A percentile compares a stretch with the other conserved stretches of the same genome.
phyloP scores from a whole-genome alignment of 30 jellyfish, hydroid and myxozoan species.

The Cassiopea xamachana region DNA sequence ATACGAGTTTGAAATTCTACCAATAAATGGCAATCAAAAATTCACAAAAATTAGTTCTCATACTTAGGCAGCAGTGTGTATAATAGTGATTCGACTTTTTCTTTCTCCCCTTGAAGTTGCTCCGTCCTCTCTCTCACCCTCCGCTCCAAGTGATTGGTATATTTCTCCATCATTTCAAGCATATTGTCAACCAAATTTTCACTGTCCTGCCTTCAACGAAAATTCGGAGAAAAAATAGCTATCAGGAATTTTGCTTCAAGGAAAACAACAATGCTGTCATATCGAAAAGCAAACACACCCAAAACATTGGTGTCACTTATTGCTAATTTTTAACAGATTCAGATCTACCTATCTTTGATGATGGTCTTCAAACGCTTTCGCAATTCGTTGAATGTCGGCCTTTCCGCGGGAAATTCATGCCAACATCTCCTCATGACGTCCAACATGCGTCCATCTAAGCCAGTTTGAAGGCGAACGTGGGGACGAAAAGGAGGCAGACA shows the following conservation, averaged over 20 bases:
- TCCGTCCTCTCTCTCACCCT: conserved; percentile 77
- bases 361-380: conserved; percentile 59
- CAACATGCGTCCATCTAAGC: conserved; percentile 87
- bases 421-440: conserved; percentile 91
- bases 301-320: no score
- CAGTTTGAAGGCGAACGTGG: conserved; percentile 90
- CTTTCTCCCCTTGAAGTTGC: conserved; percentile 70
- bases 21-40: no score
- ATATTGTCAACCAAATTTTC: conserved; percentile 79
- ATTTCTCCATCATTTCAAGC: conserved; percentile 93
- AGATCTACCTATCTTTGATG: conserved; percentile 66
- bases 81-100: conserved; percentile 75
- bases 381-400: conserved; percentile 74
- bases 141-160: conserved; percentile 72
- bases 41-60: no score
- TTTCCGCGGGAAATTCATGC: conserved; percentile 84
- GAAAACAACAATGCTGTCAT: no score
- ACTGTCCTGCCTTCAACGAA: conserved; percentile 51
- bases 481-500: conserved; percentile 97
- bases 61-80: conserved; percentile 85
- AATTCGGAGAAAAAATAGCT: neutral
- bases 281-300: no score
- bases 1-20: no score
- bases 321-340: no score
- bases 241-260: no score